A percentile compares a stretch with the other conserved stretches of the same genome.
Evolutionary conservation across 2,888 invertebrate species (phyloP).

Genomic region (Drosophila trichaetosa): DNA sequence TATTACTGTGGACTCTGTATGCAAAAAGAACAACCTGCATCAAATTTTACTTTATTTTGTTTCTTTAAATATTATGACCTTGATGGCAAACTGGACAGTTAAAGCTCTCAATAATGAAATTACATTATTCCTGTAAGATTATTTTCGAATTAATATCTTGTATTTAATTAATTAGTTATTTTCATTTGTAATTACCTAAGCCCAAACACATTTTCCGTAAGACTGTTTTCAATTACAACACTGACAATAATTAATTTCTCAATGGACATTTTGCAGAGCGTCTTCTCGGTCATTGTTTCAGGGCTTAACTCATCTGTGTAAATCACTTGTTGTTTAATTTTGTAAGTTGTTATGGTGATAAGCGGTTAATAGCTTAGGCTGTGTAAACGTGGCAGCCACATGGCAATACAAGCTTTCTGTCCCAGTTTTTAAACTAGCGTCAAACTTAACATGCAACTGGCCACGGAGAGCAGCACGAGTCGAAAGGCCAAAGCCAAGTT

Average conservation of each 20-base stretch:
- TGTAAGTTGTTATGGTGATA: slow-evolving; percentile 38
- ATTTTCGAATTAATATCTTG: background rate
- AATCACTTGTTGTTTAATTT: slow-evolving; percentile 46
- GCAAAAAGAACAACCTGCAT: background rate
- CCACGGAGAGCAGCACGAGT: slow-evolving; percentile 19
- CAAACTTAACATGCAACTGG: slow-evolving; percentile 65
- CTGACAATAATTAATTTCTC: background rate
- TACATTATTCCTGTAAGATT: background rate
- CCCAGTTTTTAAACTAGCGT: slow-evolving; percentile 67
- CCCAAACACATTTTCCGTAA: background rate
- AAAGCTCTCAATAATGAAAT: background rate
- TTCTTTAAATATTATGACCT: background rate
- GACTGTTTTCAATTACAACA: background rate
- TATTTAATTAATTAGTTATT: background rate
- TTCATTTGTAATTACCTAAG: background rate
- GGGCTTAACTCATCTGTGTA: background rate
- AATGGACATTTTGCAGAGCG: background rate
- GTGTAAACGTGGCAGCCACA: slow-evolving; percentile 18
- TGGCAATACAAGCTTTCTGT: slow-evolving; percentile 30
- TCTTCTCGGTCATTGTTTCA: background rate
- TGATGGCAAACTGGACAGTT: background rate
- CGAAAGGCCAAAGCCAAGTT: slow-evolving; percentile 46
- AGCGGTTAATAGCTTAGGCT: slow-evolving; percentile 17
- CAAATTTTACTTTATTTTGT: too few relatives aligned
- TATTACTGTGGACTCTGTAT: background rate